A percentile compares a stretch with the other conserved stretches of the same genome.
phyloP scores from a whole-genome alignment of 1,140 invertebrate species.

The Drosophila eugracilis region DNA sequence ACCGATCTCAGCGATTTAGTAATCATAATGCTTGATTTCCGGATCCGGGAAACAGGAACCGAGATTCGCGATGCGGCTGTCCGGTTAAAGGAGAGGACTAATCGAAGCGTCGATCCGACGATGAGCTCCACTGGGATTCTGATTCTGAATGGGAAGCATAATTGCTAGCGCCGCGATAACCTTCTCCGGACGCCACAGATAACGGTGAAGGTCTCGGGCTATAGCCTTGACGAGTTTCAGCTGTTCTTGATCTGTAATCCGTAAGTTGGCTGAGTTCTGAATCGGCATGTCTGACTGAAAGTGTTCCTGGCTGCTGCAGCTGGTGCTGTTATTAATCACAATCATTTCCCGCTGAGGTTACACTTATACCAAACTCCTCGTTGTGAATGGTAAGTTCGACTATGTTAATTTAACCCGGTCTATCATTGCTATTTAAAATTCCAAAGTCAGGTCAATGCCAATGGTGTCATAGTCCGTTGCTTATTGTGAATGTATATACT shows the following conservation, averaged over 20 bases:
- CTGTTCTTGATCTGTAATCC: not conserved
- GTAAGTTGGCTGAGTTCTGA: slow-evolving; percentile 41
- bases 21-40: slow-evolving; percentile 16
- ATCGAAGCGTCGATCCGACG: slow-evolving; percentile 7
- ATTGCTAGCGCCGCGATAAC: slow-evolving; percentile 36
- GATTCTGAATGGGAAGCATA: slow-evolving; percentile 33
- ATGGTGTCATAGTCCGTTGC: slow-evolving; percentile 23
- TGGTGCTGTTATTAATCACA: slow-evolving; percentile 37
- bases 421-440: not conserved
- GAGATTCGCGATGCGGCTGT: slow-evolving; percentile 7
- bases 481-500: slow-evolving; percentile 18
- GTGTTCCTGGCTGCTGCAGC: slow-evolving; percentile 10
- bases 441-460: slow-evolving; percentile 20
- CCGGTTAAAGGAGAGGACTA: slow-evolving; percentile 13
- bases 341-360: slow-evolving; percentile 17
- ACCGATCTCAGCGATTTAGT: not conserved
- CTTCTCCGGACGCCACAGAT: slow-evolving; percentile 17
- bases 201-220: slow-evolving; percentile 12
- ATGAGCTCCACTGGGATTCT: slow-evolving; percentile 4
- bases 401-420: no score
- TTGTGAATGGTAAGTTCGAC: slow-evolving; percentile 37
- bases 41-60: not conserved
- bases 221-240: slow-evolving; percentile 4
- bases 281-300: slow-evolving; percentile 57
- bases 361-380: slow-evolving; percentile 8